phyloP scores from a whole-genome alignment of 1,140 invertebrate genomes.

The Eueides isabella region DNA sequence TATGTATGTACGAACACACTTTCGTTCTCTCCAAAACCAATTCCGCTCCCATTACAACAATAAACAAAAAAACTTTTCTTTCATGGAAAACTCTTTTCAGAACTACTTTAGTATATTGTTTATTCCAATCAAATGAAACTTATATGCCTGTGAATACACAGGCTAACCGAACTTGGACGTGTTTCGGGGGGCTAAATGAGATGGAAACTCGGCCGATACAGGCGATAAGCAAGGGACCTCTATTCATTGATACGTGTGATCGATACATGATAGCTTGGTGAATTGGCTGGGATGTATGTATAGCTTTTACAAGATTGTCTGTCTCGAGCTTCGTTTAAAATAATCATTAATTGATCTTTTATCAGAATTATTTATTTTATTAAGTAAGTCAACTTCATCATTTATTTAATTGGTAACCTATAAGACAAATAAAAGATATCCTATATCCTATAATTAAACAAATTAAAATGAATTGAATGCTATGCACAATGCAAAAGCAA shows the following conservation, averaged over 20 bases:
- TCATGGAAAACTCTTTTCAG: neutral
- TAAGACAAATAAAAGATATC: too few species aligned
- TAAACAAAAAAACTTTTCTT: neutral
- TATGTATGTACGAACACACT: too few species aligned
- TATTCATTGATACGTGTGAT: conserved; percentile 25
- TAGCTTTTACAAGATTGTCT: conserved; percentile 5
- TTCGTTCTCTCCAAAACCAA: neutral
- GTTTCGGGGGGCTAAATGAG: conserved; percentile 52
- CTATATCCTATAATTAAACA: too few species aligned
- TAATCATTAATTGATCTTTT: too few species aligned
- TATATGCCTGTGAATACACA: neutral
- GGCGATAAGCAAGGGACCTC: conserved; percentile 26
- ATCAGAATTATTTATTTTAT: too few species aligned
- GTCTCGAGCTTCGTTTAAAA: neutral
- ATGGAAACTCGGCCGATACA: conserved; percentile 55
- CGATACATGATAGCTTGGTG: conserved; percentile 17
- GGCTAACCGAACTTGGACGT: neutral
- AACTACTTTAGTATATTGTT: neutral
- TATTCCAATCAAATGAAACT: conserved; percentile 9
- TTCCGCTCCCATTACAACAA: neutral
- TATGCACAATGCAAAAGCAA: too few species aligned
- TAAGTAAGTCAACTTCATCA: too few species aligned
- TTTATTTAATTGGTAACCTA: too few species aligned
- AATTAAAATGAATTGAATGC: too few species aligned
- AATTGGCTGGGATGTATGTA: neutral